A percentile compares a stretch with the other conserved stretches of the same genome.
These are phyloP conservation scores for Oreortyx pictus DNA, from an alignment of 2,797 vertebrate genomes.

Conservation along the genomic window DNA sequence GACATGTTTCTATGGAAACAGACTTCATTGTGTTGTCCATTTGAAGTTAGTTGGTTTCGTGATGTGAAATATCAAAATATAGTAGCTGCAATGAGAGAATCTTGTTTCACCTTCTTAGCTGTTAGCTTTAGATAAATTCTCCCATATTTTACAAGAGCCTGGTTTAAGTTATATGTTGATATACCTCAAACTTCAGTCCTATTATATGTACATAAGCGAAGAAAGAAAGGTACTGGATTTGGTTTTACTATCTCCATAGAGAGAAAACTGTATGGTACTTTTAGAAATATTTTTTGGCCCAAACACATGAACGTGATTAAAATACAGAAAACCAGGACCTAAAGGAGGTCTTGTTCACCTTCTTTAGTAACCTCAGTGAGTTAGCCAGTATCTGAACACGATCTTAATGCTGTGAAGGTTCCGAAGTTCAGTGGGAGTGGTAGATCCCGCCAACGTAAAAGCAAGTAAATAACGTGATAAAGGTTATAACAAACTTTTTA, in stretches of 20 bases:
- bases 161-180: background rate
- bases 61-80: background rate
- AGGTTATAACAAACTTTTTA: background rate
- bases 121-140: background rate
- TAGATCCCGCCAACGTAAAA: background rate
- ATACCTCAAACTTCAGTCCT: background rate
- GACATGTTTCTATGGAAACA: constrained; percentile 52
- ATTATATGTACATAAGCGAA: background rate
- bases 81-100: background rate
- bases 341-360: background rate
- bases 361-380: background rate
- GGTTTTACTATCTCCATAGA: background rate
- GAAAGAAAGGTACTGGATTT: background rate
- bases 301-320: background rate
- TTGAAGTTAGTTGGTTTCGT: constrained; percentile 25
- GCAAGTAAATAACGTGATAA: background rate
- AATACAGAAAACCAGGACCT: background rate
- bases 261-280: background rate
- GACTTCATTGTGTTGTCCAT: background rate
- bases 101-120: background rate
- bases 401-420: background rate
- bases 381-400: background rate
- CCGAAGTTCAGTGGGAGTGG: background rate
- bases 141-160: background rate
- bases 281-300: background rate